phyloP scores from a whole-genome alignment of 2,113 vertebrate genomes.

The Lagopus leucura region DNA sequence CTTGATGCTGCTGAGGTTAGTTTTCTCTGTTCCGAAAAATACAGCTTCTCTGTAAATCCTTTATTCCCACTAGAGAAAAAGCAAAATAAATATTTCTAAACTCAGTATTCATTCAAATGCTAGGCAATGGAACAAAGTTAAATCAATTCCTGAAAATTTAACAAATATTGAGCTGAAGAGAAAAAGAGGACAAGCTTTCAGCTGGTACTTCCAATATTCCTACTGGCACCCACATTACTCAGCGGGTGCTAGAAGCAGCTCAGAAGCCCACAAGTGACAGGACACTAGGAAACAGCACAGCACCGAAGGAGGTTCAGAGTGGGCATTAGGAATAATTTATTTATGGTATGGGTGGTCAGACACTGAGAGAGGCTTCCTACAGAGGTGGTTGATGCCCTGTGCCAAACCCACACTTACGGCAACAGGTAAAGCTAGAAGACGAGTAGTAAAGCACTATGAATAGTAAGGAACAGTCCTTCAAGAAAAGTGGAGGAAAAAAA shows the following conservation, averaged over 20 bases:
- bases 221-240: background rate
- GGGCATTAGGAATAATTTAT: background rate
- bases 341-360: background rate
- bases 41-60: background rate
- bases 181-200: background rate
- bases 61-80: background rate
- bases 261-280: background rate
- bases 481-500: fast-evolving
- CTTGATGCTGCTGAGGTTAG: background rate
- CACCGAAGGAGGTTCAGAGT: background rate
- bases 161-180: background rate
- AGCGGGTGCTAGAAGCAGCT: background rate
- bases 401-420: background rate
- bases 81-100: background rate
- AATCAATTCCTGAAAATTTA: background rate
- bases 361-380: background rate
- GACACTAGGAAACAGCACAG: background rate
- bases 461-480: background rate
- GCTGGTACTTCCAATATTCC: background rate
- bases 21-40: background rate
- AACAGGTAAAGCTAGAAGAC: background rate
- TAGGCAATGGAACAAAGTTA: background rate
- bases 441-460: background rate
- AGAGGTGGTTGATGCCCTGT: background rate
- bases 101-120: background rate